Base-by-base conservation (phyloP, 2,888 invertebrate genomes). In the Hecatera dysodea region DNA sequence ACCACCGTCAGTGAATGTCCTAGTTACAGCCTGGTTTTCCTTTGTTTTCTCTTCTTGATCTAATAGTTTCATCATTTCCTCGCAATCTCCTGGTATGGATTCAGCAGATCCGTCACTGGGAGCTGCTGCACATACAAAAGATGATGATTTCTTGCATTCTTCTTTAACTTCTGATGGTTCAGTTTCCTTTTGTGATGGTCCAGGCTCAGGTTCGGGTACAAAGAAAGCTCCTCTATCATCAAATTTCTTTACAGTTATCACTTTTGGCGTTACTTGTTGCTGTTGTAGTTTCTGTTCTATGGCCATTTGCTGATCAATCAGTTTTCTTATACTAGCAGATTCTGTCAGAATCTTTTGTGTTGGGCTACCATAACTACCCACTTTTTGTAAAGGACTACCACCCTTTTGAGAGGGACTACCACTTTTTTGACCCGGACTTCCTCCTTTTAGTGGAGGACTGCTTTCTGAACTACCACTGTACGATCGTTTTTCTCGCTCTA, bases 381-480 rank as follows among this genome's bases (percentile, higher is more conserved):
- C 88, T 89, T 92, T 95, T 83, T 95, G 95, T 2, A 92, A 94
- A n/a, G 96, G 96, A 79, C 96, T 96, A 15, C 95, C 95, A 60
- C 93, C 87, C 86, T 95, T 96, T 80, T 95, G 96, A 7, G 95
- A 95, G 12, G 96, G 96, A 76, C 96, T 96, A 6, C 95, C 94
- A 85, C 93, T 92, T 79, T 96, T 96, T 81, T 93, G 94, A 12
- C 91, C 85, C 1, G 95, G 95, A 64, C 95, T 95, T 7, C 96
- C 94, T 63, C 93, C 91, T 82, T 96, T 96, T 79, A 95, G 91
- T 24, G 97, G 97, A 62, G 96, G 97, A 82, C 96, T 96, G 80
- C 96, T 96, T 75, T 97, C 97, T 4, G 97, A 96, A 81, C 97
- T 97, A 72, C 97, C 97, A 74, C 95, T 94, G 66, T 96, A 96